Evolutionary conservation across 2,888 invertebrate genomes (phyloP).

Genomic region (Rhagophthalmus giganteus): DNA sequence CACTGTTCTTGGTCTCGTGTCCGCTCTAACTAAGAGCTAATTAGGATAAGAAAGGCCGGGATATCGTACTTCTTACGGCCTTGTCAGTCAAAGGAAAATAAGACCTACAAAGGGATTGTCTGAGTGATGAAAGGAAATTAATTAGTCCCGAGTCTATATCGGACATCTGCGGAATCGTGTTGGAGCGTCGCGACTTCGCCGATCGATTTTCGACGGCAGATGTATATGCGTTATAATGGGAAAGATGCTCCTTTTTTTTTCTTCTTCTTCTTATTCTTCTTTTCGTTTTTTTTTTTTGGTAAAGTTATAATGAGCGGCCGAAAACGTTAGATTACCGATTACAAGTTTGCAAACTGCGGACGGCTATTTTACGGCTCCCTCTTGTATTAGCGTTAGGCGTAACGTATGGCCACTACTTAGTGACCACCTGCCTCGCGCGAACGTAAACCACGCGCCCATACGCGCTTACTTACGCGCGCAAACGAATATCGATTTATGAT

Average conservation of each 20-base stretch:
- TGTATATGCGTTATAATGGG: no score
- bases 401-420: slow-evolving; percentile 13
- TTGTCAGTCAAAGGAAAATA: slow-evolving; percentile 49
- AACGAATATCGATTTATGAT: neutral
- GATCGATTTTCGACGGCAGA: slow-evolving; percentile 12
- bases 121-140: slow-evolving; percentile 51
- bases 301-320: slow-evolving; percentile 1
- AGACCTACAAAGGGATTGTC: slow-evolving; percentile 48
- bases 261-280: neutral
- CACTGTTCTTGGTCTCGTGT: slow-evolving; percentile 43
- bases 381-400: slow-evolving; percentile 9
- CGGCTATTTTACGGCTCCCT: slow-evolving; percentile 11
- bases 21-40: slow-evolving; percentile 48
- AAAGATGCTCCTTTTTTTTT: neutral
- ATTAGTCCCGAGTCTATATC: slow-evolving; percentile 44
- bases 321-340: slow-evolving; percentile 8
- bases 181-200: slow-evolving; percentile 22
- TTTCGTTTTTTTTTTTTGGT: neutral
- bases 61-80: slow-evolving; percentile 43
- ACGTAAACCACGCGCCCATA: slow-evolving; percentile 3
- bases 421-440: slow-evolving; percentile 15
- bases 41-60: slow-evolving; percentile 50
- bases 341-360: slow-evolving; percentile 14
- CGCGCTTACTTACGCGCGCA: neutral
- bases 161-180: slow-evolving; percentile 37